Base-by-base conservation (phyloP, 2,888 invertebrate species). In the Sphecodes monilicornis region DNA sequence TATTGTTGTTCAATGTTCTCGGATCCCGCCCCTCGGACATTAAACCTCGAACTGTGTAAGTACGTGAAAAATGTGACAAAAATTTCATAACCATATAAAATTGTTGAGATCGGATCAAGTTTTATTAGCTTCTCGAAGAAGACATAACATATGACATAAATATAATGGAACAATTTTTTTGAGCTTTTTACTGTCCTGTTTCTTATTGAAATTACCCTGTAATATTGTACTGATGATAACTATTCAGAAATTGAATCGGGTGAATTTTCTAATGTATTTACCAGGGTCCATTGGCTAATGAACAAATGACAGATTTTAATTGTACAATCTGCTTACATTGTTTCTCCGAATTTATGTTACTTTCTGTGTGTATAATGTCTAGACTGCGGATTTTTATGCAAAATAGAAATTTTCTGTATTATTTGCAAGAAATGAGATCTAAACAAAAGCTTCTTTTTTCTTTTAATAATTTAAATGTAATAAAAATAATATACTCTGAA, bases 31-130 rank as follows among this genome's bases (percentile, higher is more conserved):
- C 36, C n/a, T 36, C 32, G 22, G 22, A 36, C 8, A 16, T 69
- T 5, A n/a, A 16, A 39, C 46, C 22, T 41, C 22, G 41, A 3
- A 50, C 41, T 22, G 8, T 36, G 83, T 84, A 39, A 84, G 83
- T 76, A 60, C 22, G 36, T 41, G 60, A 10, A 36, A 18, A 66
- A 18, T 64, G 8, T 32, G 16, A 18, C n/a, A 36, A 22, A 22
- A 1, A 3, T 18, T 66, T 66, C 8, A 36, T 32, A 36, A 18
- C 8, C 57, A 0, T 26, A 13, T 13, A 5, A 57, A 13, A n/a
- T 26, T 4, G 57, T 13, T 4, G 26, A 13, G 26, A n/a, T 57
- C 26, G 26, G 26, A 2, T 0, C 11, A 57, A 57, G 10, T 50
- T n/a, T n/a, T 10, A 41, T 46, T 46, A 16, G 16, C 46, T 16